Percentiles rank a stretch among this genome's conserved stretches.
Evolutionary conservation across 2,888 invertebrate genomes (phyloP).

Genomic region (Drosophila aldrichi): DNA sequence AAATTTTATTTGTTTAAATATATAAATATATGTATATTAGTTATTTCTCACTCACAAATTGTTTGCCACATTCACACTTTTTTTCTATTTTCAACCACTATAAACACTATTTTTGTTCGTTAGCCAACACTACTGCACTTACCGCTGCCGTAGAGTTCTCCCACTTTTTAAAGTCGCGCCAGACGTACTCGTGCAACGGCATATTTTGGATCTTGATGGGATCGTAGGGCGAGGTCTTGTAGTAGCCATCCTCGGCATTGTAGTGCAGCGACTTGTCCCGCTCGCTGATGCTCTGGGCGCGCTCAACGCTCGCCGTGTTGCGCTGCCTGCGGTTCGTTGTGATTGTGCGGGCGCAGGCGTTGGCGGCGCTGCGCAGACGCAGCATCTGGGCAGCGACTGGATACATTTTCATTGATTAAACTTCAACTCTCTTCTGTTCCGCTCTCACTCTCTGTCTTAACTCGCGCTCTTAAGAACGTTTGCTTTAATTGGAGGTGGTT

Average conservation of each 20-base stretch:
- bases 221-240: constrained; percentile 86
- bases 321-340: constrained; percentile 69
- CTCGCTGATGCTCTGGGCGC: constrained; percentile 68
- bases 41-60: not conserved
- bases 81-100: not conserved
- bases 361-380: constrained; percentile 60
- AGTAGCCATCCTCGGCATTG: constrained; percentile 81
- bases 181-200: constrained; percentile 88
- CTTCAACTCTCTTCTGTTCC: not conserved
- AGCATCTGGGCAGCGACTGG: constrained; percentile 66
- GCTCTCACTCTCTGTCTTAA: not conserved
- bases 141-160: constrained; percentile 88
- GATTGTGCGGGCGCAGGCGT: constrained; percentile 49
- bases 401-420: constrained; percentile 45
- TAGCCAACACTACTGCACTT: constrained; percentile 81
- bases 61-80: not conserved
- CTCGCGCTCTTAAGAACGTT: not conserved
- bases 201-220: constrained; percentile 86
- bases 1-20: not conserved
- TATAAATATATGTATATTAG: not conserved
- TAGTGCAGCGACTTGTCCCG: constrained; percentile 80
- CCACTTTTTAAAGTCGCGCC: constrained; percentile 88
- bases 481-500: not conserved
- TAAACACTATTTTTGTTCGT: not conserved
- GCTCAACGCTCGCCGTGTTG: constrained; percentile 74